Percentiles rank a stretch among this genome's conserved stretches.
Conservation (phyloP, 2,888 invertebrate species). For the Ophioninae sp. region DNA sequence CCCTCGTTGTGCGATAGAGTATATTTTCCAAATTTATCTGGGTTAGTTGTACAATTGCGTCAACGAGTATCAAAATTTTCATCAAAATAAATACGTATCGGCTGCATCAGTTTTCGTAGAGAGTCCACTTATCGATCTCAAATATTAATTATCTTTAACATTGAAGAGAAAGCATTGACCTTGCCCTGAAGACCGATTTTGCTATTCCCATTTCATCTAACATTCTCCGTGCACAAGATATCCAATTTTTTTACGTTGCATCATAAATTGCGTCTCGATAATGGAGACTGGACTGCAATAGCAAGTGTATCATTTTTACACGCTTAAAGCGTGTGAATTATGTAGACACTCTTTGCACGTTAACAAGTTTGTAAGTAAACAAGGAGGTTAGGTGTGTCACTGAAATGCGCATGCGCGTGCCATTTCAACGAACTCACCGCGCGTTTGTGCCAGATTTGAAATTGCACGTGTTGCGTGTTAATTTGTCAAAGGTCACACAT, state of each 20-base stretch:
- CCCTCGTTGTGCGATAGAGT: background rate
- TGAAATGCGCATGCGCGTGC: too few relatives aligned
- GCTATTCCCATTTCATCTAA: slow-evolving; percentile 20
- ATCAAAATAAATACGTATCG: background rate
- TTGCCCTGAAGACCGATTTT: slow-evolving; percentile 48
- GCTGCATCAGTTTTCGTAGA: background rate
- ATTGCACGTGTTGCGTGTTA: too few relatives aligned
- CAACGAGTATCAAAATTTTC: background rate
- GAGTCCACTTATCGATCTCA: slow-evolving; percentile 5
- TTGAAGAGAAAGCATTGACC: slow-evolving; percentile 50
- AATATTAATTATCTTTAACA: slow-evolving; percentile 8
- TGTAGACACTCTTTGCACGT: too few relatives aligned
- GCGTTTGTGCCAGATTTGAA: too few relatives aligned
- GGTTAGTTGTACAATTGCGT: background rate
- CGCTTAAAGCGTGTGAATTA: too few relatives aligned
- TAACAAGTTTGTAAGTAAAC: too few relatives aligned
- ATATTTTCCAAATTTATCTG: background rate
- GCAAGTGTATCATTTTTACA: too few relatives aligned
- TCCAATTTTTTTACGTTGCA: background rate
- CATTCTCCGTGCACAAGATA: background rate
- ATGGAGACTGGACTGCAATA: too few relatives aligned
- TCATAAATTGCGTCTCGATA: too few relatives aligned
- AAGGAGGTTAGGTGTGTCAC: too few relatives aligned
- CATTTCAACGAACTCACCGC: too few relatives aligned
- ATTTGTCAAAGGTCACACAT: background rate